phyloP scores from a whole-genome alignment of 23 tunicate genomes.

The Pegea sp. region DNA sequence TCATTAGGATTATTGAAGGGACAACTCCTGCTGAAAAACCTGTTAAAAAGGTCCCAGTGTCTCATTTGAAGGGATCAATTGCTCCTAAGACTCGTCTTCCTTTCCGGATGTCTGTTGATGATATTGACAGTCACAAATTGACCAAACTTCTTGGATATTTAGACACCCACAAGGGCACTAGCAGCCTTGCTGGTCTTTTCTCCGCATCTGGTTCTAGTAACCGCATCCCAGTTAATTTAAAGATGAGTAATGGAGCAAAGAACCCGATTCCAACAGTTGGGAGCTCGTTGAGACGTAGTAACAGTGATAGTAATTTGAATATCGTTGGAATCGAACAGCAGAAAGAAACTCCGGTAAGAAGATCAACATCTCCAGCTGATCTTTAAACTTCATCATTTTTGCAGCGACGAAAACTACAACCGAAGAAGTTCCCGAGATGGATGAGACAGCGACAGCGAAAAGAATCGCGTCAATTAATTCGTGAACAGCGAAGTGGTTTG shows the following conservation, averaged over 20 bases:
- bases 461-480: slow-evolving; percentile 46
- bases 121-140: slow-evolving; percentile 32
- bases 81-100: too few relatives aligned
- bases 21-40: slow-evolving; percentile 5
- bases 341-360: too few relatives aligned
- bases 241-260: too few relatives aligned
- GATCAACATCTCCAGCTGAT: too few relatives aligned
- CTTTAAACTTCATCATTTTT: not conserved
- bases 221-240: too few relatives aligned
- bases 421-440: slow-evolving; percentile 64
- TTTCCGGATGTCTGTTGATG: slow-evolving; percentile 18
- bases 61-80: too few relatives aligned
- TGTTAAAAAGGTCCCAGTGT: not conserved
- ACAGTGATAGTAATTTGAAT: too few relatives aligned
- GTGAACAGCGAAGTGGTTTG: slow-evolving; percentile 61
- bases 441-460: slow-evolving; percentile 53
- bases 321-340: too few relatives aligned
- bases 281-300: too few relatives aligned
- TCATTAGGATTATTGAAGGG: slow-evolving; percentile 37
- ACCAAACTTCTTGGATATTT: slow-evolving; percentile 25
- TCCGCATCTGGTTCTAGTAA: too few relatives aligned
- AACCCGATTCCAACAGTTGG: too few relatives aligned
- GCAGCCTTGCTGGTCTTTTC: not conserved
- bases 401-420: slow-evolving; percentile 69
- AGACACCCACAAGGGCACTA: slow-evolving; percentile 11